These are phyloP conservation scores for Pterostichus niger DNA, from an alignment of 2,888 invertebrate genomes.

Conservation along the genomic window DNA sequence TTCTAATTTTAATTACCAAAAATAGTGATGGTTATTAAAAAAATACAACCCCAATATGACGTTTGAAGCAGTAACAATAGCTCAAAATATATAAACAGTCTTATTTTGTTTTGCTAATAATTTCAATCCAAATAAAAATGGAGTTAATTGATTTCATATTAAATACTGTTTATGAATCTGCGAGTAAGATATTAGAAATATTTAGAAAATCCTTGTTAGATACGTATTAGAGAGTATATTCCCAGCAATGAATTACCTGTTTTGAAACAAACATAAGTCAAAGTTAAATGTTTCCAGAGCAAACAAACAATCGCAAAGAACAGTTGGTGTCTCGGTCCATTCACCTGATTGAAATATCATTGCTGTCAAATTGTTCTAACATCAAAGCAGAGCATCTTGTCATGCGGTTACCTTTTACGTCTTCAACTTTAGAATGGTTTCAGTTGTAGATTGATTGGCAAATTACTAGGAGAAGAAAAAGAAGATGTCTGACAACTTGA, in stretches of 20 bases:
- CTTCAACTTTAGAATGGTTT: constrained; percentile 14
- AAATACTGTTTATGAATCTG: no score
- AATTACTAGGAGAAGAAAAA: constrained; percentile 8
- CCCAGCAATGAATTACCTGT: constrained; percentile 5
- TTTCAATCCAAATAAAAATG: no score
- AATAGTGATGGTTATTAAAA: no score
- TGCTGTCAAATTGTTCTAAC: constrained; percentile 52
- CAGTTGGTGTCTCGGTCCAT: background rate
- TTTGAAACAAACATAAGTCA: constrained; percentile 17
- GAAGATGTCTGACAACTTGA: constrained; percentile 16
- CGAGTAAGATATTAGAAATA: no score
- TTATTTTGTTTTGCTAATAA: no score
- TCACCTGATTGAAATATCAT: constrained; percentile 53
- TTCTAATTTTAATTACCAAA: no score
- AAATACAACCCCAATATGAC: no score
- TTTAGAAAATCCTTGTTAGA: no score
- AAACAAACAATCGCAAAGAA: constrained; percentile 18
- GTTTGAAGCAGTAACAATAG: no score
- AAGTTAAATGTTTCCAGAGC: constrained; percentile 36
- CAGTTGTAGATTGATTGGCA: constrained; percentile 9
- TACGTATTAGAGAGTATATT: no score
- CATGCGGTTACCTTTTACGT: constrained; percentile 23
- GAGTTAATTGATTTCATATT: no score
- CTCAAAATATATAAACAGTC: no score
- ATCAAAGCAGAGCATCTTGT: constrained; percentile 28